Evolutionary conservation across 2,113 vertebrate species (phyloP), one percentile per base, ranked within the genome.

Genomic region (Bungarus multicinctus): DNA sequence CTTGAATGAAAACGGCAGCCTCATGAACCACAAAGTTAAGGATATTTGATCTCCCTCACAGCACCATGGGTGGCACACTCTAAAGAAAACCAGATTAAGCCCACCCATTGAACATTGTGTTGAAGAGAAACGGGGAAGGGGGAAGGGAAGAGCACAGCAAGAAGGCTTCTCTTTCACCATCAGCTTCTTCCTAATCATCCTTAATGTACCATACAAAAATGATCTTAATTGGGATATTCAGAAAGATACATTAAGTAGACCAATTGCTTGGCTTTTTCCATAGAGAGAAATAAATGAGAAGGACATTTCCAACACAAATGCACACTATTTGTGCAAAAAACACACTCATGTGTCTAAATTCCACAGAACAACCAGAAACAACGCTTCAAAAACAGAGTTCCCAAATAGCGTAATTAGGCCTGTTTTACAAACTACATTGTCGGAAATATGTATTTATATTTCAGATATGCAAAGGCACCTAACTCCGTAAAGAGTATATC

Each of bases 71-170:
- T 95, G 95, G 94, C 85, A 95, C 92, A 92, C 57, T 92, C 86
- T 94, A 95, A 97, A 97, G 12, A 22, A 91, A 94, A 95, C 85
- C 89, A 94, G 85, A 95, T 94, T 91, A 92, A 53, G 92, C 90
- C 89, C 94, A 96, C 94, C 88, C 92, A 91, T 93, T 86, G 93
- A 93, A 96, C 89, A 86, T 58, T 94, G 64, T 64, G 93, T 39
- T 20, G 43, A 89, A 0, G 52, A 55, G 90, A 95, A 95, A 60
- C 9, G 94, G 93, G 18, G 74, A 43, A 3, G 74, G 34, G 34
- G 18, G 74, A 81, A 43, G 34, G 34, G 34, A 43, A 81, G 43
- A 81, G 34, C 3, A 81, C 22, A 20, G 34, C 74, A 81, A 81
- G 87, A 52, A 60, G 43, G 0, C 53, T 53, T 39, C 69, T 53